A percentile compares a stretch with the other conserved stretches of the same genome.
Conservation (phyloP, 2,797 vertebrate species). For the Podarcis siculus region DNA sequence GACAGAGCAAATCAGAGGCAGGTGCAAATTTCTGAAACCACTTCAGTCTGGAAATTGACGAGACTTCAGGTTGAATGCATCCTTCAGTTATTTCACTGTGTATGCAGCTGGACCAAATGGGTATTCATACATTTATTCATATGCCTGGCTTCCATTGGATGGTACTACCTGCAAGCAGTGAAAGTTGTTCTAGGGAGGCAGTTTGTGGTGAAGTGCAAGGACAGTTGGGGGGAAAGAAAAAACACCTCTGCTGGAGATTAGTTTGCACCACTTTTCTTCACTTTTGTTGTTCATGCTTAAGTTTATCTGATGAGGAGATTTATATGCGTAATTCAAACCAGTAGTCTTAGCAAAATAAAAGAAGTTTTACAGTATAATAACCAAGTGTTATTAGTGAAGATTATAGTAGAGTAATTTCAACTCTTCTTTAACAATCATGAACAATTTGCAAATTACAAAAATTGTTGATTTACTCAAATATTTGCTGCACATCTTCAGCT, state of each 20-base stretch:
- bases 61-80: not conserved
- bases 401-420: not conserved
- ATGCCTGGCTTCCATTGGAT: not conserved
- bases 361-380: not conserved
- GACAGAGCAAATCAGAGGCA: not conserved
- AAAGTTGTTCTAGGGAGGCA: not conserved
- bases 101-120: not conserved
- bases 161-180: not conserved
- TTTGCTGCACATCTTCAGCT: not conserved
- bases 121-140: accelerated
- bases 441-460: not conserved
- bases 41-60: slow-evolving; percentile 20
- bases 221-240: not conserved
- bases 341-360: not conserved
- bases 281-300: not conserved
- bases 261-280: not conserved
- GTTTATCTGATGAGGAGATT: not conserved
- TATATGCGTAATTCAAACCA: not conserved
- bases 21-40: slow-evolving; percentile 3
- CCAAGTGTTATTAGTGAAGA: not conserved
- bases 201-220: not conserved
- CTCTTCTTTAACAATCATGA: not conserved
- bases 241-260: not conserved
- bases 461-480: too few relatives aligned
- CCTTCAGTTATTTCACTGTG: not conserved